Evolutionary conservation across 2,113 vertebrate genomes (phyloP).

Genomic region (Gavialis gangeticus): DNA sequence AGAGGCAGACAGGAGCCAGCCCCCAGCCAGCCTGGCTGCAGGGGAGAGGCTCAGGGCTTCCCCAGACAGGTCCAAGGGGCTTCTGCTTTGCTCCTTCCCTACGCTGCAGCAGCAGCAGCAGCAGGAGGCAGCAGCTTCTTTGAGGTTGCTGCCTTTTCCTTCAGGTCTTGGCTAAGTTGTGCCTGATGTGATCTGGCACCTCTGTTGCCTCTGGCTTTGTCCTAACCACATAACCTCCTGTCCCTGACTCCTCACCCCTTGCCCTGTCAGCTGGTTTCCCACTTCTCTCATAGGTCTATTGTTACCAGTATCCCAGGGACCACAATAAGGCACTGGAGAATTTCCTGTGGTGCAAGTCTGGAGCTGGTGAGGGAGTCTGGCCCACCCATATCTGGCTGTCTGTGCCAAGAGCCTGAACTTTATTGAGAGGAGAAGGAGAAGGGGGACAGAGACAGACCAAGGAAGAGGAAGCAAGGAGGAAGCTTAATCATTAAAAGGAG

Average conservation of each 20-base stretch:
- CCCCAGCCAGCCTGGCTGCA: neutral
- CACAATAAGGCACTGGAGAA: rapidly evolving
- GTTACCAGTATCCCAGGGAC: neutral
- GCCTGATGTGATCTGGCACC: neutral
- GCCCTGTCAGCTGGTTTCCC: neutral
- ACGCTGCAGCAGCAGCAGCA: neutral
- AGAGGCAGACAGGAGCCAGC: conserved; percentile 46
- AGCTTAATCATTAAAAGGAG: neutral
- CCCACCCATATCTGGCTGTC: neutral
- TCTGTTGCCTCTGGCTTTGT: neutral
- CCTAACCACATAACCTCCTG: neutral
- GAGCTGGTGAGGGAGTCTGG: neutral
- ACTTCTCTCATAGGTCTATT: neutral
- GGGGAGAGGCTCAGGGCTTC: neutral
- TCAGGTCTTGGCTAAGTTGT: neutral
- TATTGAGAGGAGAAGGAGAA: neutral
- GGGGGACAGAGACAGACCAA: neutral
- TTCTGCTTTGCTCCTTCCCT: neutral
- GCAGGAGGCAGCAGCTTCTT: neutral
- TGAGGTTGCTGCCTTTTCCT: neutral
- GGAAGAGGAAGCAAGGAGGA: neutral
- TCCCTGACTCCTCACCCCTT: neutral
- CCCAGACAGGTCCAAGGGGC: neutral
- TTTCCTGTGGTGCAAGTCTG: neutral
- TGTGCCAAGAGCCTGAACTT: neutral